A percentile compares a stretch with the other conserved stretches of the same genome.
Conservation (phyloP, 2,888 invertebrate genomes). For the Auanema sp. region DNA sequence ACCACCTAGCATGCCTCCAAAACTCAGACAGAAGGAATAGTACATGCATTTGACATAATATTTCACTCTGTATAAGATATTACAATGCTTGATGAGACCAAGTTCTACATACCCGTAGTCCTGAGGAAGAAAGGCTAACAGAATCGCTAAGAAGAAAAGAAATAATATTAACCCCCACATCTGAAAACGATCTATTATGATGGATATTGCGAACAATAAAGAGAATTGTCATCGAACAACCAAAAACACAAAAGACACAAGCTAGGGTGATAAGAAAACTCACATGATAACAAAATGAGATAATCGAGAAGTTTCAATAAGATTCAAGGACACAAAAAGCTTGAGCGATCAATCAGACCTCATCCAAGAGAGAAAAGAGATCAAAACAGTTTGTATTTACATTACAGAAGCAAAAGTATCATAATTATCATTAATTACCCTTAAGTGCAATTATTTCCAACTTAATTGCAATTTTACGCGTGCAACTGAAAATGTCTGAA, state of each 20-base stretch:
- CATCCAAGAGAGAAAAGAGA: not conserved
- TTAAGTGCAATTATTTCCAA: no score
- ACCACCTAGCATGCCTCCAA: conserved; percentile 37
- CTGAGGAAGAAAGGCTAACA: not conserved
- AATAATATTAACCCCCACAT: no score
- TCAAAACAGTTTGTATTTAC: not conserved
- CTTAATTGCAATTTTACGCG: no score
- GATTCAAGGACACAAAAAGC: not conserved
- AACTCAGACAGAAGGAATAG: conserved; percentile 31
- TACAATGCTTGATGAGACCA: not conserved
- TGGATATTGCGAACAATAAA: no score
- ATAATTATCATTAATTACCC: not conserved
- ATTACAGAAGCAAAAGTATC: not conserved
- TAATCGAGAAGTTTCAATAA: conserved; percentile 5
- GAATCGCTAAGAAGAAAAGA: no score
- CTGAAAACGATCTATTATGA: no score
- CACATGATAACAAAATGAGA: not conserved
- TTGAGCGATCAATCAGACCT: not conserved
- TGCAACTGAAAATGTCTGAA: no score
- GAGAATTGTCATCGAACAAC: no score
- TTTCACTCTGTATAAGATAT: conserved; percentile 13
- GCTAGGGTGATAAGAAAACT: no score
- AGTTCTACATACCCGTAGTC: conserved; percentile 6
- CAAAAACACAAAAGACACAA: no score
- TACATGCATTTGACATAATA: conserved; percentile 32